Base-by-base conservation (phyloP, 2,888 invertebrate species). In the Cerastis rubricosa region DNA sequence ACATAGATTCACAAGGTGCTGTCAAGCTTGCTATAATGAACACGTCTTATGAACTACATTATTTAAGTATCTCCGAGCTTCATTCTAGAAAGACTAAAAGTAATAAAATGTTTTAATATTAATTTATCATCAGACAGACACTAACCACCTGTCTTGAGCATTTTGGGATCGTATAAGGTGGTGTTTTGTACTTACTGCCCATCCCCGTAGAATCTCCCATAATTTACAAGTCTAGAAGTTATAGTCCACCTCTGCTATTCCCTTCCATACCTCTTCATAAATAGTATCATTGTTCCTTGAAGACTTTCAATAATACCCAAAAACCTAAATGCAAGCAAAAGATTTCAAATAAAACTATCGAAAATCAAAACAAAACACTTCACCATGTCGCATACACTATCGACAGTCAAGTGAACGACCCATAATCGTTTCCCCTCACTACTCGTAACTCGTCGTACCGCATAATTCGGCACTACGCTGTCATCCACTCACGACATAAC, bases 381-480 rank as follows among this genome's bases (percentile, higher is more conserved):
- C n/a, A 40, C 43, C 25, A 51, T 57, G 49, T 25, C 63, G 43
- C 29, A 17, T 22, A 63, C 35, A 63, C 67, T 35, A 79, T 79
- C 82, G 68, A 82, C 65, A 71, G 61, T 69, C 43, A 80, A 73
- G 54, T 45, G 49, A 51, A 59, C 45, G 57, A 59, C 22, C 51
- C 45, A 43, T 71, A 65, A 84, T 69, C 57, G 43, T 63, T 49
- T 72, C 68, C 64, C 78, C 65, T 66, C 85, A 43, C 85, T 85
- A 78, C 54, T 72, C 63, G 74, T 85, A 83, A 61, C 69, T 80
- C 35, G 63, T 61, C 61, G 57, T 64, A 65, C 29, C 59, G 86
- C 65, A 86, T 88, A 89, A 88, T 87, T 89, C 77, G 76, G 83
- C 82, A 82, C 64, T 85, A 77, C 82, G 74, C 72, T 67, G 70